A percentile compares a stretch with the other conserved stretches of the same genome.
Evolutionary conservation across 2,888 invertebrate species (phyloP).

Genomic region (Dorcus hopei): DNA sequence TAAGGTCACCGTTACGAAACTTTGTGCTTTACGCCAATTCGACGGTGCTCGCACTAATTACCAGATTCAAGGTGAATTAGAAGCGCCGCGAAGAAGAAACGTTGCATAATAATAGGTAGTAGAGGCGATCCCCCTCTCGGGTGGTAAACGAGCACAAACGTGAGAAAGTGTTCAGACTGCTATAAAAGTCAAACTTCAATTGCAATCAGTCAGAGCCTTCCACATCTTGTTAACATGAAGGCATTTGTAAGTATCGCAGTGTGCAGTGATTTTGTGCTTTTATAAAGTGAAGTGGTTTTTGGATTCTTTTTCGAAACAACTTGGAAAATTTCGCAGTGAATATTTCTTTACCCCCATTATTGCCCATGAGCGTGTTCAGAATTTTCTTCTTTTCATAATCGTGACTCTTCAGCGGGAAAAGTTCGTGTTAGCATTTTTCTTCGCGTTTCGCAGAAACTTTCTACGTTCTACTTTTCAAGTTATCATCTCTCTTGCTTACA

Average conservation of each 20-base stretch:
- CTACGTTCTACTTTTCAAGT: too few species aligned
- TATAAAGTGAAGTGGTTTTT: too few species aligned
- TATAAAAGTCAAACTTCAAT: constrained; percentile 43
- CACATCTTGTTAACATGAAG: constrained; percentile 41
- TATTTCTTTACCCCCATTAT: too few species aligned
- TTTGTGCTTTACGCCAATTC: background rate
- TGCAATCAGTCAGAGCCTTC: constrained; percentile 33
- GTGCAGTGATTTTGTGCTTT: constrained; percentile 3
- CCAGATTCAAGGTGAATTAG: constrained; percentile 9
- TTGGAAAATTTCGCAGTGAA: too few species aligned
- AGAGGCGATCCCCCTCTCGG: constrained; percentile 46
- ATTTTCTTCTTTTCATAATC: too few species aligned
- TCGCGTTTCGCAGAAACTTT: too few species aligned
- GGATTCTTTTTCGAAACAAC: too few species aligned
- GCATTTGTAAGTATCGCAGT: constrained; percentile 44
- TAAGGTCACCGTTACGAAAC: background rate
- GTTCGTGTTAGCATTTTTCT: too few species aligned
- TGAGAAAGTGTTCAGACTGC: constrained; percentile 41
- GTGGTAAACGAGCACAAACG: constrained; percentile 13
- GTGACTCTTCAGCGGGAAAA: too few species aligned
- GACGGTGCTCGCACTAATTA: background rate
- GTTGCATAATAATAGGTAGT: constrained; percentile 25
- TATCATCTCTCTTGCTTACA: too few species aligned
- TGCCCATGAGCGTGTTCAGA: too few species aligned
- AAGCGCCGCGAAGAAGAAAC: constrained; percentile 9